phyloP scores from a whole-genome alignment of 2,113 vertebrate genomes.

The Piaya cayana region DNA sequence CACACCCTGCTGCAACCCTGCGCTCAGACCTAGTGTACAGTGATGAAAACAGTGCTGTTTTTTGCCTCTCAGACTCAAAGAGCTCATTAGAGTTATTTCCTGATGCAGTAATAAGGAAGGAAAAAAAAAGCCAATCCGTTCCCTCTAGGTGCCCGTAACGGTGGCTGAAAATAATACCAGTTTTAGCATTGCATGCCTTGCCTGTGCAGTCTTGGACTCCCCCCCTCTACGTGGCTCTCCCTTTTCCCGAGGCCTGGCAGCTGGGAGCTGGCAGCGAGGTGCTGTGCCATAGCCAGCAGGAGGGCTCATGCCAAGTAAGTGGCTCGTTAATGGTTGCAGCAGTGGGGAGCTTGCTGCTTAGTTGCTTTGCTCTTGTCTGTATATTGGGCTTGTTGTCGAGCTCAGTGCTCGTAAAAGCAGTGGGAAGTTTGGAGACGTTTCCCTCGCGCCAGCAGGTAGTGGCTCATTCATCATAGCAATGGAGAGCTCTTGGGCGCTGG shows the following conservation, averaged over 20 bases:
- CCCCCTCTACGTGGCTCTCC: background rate
- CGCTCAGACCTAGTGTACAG: fast-evolving
- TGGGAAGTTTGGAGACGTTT: background rate
- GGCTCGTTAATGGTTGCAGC: background rate
- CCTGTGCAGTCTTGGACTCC: background rate
- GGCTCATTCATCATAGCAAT: background rate
- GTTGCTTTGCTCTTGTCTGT: background rate
- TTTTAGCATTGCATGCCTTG: background rate
- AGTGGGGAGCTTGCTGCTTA: background rate
- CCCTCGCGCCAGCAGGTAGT: background rate
- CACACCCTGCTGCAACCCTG: background rate
- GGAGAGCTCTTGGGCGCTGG: background rate
- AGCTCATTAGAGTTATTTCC: background rate
- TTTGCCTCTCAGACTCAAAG: background rate
- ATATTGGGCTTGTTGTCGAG: background rate
- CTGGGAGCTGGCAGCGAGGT: background rate
- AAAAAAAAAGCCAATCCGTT: background rate
- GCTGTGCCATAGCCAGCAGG: background rate
- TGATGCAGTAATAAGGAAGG: background rate
- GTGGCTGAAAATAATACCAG: background rate
- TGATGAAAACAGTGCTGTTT: background rate
- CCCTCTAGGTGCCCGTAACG: background rate
- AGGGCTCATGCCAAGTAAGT: constrained; percentile 5
- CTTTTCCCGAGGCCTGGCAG: background rate
- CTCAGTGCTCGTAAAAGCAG: background rate